These are phyloP conservation scores for Melipona quadrifasciata DNA, from an alignment of 1,140 invertebrate species.

Conservation along the genomic window DNA sequence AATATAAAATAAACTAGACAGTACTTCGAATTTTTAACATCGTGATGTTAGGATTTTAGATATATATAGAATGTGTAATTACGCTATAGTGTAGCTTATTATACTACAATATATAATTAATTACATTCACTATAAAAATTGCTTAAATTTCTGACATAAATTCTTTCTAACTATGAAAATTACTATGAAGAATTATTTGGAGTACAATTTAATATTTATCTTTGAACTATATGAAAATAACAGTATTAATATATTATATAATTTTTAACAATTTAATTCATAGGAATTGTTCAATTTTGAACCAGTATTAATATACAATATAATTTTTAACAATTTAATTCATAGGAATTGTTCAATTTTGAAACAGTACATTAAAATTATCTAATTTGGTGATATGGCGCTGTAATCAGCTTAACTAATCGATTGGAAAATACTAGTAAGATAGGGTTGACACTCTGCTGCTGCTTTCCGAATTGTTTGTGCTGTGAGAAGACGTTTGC, in stretches of 20 bases:
- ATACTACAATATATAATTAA: background rate
- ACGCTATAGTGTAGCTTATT: too few relatives aligned
- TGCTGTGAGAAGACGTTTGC: background rate
- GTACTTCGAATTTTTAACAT: background rate
- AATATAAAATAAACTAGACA: background rate
- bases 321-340: background rate
- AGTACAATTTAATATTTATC: background rate
- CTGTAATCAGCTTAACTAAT: constrained; percentile 7
- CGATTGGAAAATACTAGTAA: background rate
- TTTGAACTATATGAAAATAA: background rate
- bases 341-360: background rate
- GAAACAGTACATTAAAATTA: background rate
- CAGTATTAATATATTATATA: background rate
- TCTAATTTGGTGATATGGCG: background rate
- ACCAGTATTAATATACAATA: background rate
- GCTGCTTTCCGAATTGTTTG: constrained; percentile 13
- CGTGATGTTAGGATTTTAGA: background rate
- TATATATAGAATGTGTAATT: background rate
- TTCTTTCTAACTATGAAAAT: too few relatives aligned
- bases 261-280: background rate
- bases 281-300: background rate
- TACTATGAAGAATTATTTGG: background rate
- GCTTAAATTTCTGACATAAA: background rate
- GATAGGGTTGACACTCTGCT: constrained; percentile 21
- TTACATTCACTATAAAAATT: background rate